phyloP scores from a whole-genome alignment of 2,113 vertebrate species.

The Montifringilla adamsi region DNA sequence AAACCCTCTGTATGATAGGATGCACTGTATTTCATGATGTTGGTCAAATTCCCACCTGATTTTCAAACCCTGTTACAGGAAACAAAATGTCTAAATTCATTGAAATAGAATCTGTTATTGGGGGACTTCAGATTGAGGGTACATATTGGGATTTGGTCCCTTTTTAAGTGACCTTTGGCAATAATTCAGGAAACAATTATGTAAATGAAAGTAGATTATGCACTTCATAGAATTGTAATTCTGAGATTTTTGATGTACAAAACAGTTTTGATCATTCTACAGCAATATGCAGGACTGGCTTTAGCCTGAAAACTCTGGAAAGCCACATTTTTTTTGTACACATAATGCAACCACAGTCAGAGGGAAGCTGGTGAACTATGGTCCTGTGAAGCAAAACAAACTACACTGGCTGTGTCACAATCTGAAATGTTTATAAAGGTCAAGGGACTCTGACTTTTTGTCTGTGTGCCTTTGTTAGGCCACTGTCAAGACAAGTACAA shows the following conservation, averaged over 20 bases:
- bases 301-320: neutral
- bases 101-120: neutral
- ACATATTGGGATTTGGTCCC: neutral
- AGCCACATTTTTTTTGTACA: neutral
- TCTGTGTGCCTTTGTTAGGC: neutral
- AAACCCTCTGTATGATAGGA: neutral
- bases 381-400: neutral
- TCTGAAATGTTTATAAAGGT: constrained; percentile 16
- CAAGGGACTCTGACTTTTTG: neutral
- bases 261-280: neutral
- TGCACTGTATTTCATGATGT: neutral
- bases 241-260: neutral
- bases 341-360: neutral
- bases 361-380: neutral
- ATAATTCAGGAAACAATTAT: neutral
- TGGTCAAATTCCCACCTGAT: neutral
- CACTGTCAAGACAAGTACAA: neutral
- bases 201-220: neutral
- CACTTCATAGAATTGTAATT: neutral
- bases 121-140: neutral
- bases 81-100: neutral
- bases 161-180: neutral
- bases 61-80: neutral
- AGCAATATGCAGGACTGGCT: neutral
- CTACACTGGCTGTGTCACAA: neutral